These are phyloP conservation scores for Capricornis sumatraensis DNA, from an alignment of 2,113 vertebrate genomes.

Conservation along the genomic window DNA sequence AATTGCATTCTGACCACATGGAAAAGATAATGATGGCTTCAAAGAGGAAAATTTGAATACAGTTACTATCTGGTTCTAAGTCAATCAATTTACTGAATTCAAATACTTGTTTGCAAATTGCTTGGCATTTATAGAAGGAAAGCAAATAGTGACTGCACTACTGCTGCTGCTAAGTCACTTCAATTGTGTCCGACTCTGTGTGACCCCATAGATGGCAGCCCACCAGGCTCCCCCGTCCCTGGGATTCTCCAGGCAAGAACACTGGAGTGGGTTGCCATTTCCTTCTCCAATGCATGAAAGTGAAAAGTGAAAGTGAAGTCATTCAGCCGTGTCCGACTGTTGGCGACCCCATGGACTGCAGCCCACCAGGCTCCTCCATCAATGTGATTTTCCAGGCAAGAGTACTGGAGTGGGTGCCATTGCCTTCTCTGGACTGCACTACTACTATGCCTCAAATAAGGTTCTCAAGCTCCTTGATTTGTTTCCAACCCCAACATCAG, in stretches of 20 bases:
- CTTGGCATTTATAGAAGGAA: background rate
- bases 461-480: background rate
- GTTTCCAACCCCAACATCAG: background rate
- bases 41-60: background rate
- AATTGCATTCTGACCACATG: background rate
- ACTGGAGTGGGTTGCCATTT: too few species aligned
- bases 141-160: background rate
- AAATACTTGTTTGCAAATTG: background rate
- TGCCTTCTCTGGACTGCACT: background rate
- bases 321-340: fast-evolving
- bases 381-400: too few species aligned
- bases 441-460: background rate
- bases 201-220: too few species aligned
- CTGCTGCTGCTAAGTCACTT: too few species aligned
- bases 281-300: too few species aligned
- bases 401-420: too few species aligned
- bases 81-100: background rate
- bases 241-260: too few species aligned
- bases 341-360: too few species aligned
- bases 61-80: background rate
- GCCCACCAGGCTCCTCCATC: too few species aligned
- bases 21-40: background rate
- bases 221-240: too few species aligned
- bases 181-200: too few species aligned
- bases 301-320: too few species aligned